Evolutionary conservation across 2,113 vertebrate genomes (phyloP).

Genomic region (Microcebus murinus): DNA sequence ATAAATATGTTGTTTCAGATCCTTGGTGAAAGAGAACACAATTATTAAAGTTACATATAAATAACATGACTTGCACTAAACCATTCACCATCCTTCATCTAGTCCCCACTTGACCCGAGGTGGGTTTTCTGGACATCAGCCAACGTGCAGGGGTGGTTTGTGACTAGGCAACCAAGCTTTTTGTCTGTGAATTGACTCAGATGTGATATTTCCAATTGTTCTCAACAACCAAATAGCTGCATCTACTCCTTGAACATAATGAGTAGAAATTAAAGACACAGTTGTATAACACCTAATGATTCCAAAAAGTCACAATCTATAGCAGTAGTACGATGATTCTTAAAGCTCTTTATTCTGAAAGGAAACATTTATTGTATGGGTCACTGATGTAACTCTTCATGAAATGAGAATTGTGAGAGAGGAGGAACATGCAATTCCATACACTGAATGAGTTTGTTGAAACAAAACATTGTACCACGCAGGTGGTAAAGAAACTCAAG

Average conservation of each 20-base stretch:
- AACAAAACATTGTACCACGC: not conserved
- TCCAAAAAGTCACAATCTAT: not conserved
- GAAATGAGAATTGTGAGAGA: not conserved
- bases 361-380: not conserved
- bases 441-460: not conserved
- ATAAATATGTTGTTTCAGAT: slow-evolving; percentile 14
- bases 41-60: not conserved
- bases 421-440: not conserved
- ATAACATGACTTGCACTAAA: not conserved
- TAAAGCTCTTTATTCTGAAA: not conserved
- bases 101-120: not conserved
- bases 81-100: not conserved
- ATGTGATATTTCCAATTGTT: not conserved
- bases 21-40: not conserved
- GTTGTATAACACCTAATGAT: not conserved
- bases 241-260: not conserved
- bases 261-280: not conserved
- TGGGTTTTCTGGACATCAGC: not conserved
- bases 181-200: not conserved
- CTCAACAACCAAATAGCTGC: not conserved
- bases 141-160: not conserved
- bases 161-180: not conserved
- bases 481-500: no score
- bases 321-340: not conserved
- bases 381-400: not conserved